Evolutionary conservation across 2,113 vertebrate species (phyloP), one percentile per base, ranked within the genome.

Genomic region (Procavia capensis): DNA sequence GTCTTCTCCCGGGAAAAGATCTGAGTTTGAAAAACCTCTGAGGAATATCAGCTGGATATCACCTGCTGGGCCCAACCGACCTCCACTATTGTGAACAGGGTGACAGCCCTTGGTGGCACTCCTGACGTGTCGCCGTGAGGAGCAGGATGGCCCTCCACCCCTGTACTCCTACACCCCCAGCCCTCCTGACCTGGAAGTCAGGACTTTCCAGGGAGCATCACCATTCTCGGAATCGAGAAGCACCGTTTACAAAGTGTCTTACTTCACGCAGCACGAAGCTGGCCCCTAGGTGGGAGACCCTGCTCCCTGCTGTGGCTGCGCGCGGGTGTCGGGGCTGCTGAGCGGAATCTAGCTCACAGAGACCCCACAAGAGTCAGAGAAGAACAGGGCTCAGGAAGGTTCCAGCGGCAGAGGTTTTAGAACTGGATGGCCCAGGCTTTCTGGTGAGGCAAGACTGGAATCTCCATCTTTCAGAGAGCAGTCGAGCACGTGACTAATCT

Each of bases 161-260:
- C 0, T 14, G 17, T 84, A n/a, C 82, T 59, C 5, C 0, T 25
- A 45, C 5, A 5, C 4, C 20, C 2, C 66, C 59, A 39, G 27
- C 34, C 0, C 0, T n/a, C 0, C 0, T 0, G 45, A 57, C 6
- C 3, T 4, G 8, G 41, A 92, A 3, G 9, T 36, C 72, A 59
- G 0, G 5, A 4, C 41, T 39, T 89, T 85, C 82, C 85, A 43
- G n/a, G 2, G 57, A 16, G 76, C 85, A 43, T 45, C 83, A 20
- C 2, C 0, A 1, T 34, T 75, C 72, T 14, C 39, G 2, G 63
- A 83, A 91, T 47, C 34, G 8, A 70, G 43, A 76, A 34, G 47
- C 47, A 3, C 39, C 31, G 54, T 36, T 96, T 81, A 13, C 54
- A 25, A 45, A 29, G 10, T 9, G 20, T 36, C 74, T 72, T 36